Conservation (phyloP, 1,140 invertebrate genomes). For the Drosophila pachea region DNA sequence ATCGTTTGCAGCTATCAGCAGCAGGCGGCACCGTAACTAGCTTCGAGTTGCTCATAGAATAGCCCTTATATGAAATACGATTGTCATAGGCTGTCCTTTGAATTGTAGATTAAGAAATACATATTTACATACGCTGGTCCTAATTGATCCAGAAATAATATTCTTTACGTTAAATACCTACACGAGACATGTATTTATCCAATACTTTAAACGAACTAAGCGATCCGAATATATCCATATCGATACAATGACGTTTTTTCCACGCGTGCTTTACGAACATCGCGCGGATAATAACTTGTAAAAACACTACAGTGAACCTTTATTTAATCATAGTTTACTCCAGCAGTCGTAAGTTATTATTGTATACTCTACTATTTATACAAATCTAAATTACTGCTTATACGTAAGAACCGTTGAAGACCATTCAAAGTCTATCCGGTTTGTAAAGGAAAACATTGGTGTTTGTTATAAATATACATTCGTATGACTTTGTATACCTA, state of each 20-base stretch:
- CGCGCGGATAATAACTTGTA: slow-evolving; percentile 65
- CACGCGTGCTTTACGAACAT: slow-evolving; percentile 65
- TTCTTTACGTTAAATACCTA: slow-evolving; percentile 7
- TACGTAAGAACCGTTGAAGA: slow-evolving; percentile 22
- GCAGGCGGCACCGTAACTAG: slow-evolving; percentile 42
- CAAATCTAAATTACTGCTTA: slow-evolving; percentile 39
- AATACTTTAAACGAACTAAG: slow-evolving; percentile 23
- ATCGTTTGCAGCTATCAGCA: slow-evolving; percentile 74
- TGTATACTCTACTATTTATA: slow-evolving; percentile 63
- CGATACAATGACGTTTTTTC: slow-evolving; percentile 47
- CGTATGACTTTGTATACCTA: slow-evolving; percentile 41
- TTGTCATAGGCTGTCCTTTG: slow-evolving; percentile 64
- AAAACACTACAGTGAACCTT: slow-evolving; percentile 56
- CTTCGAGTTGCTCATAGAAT: slow-evolving; percentile 13
- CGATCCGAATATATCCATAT: slow-evolving; percentile 30
- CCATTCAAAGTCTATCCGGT: slow-evolving; percentile 31
- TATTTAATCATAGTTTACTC: slow-evolving; percentile 48
- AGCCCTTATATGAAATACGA: slow-evolving; percentile 58
- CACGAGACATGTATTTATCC: slow-evolving; percentile 11
- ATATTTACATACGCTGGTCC: slow-evolving; percentile 14
- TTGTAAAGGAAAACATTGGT: slow-evolving; percentile 63
- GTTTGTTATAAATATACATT: slow-evolving; percentile 67
- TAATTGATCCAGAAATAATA: slow-evolving; percentile 3
- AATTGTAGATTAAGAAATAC: slow-evolving; percentile 37
- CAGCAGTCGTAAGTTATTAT: slow-evolving; percentile 52